Base-by-base conservation (phyloP, 2,888 invertebrate genomes). In the Tricholauxania praeusta region DNA sequence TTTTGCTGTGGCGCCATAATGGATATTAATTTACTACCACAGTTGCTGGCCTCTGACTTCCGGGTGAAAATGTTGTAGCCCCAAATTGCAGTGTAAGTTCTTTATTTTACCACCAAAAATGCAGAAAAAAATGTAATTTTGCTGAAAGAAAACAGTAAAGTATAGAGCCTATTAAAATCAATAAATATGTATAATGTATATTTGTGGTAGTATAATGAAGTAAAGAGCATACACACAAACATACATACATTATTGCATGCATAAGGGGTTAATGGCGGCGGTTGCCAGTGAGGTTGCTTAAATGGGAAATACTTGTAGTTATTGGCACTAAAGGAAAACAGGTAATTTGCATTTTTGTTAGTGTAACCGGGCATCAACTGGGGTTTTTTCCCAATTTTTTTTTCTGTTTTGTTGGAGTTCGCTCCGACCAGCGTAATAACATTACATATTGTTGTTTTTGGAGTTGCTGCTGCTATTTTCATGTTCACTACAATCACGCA, bases 1-100 rank as follows among this genome's bases (percentile, higher is more conserved):
- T 87, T 87, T 77, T 85, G 85, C 77, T 83, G 84, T 71, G 83
- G 82, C 76, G 84, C 83, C 86, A 85, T 86, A 76, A 74, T 74
- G 22, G 12, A 66, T 67, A 32, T 2, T 22, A 59, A 64, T 32
- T 48, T 14, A 47, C 73, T 73, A 14, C 19, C 12, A 47, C 48
- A 63, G 10, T n/a, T 39, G 10, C 39, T 53, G 19, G 17, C 19
- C 55, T 17, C 55, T 39, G 19, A 66, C 49, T 52, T 65, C 64
- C 51, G 64, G 19, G 47, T n/a, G 48, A 60, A 59, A 63, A 63
- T 47, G 47, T 14, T n/a, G 39, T 48, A 32, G 19, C 39, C 1
- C n/a, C 39, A 32, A 47, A 47, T 19, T n/a, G 47, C n/a, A n/a
- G n/a, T 48, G 17, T 63, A 39, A 63, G 1, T 4, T 39, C 10